Conservation (phyloP, 1,140 invertebrate genomes). For the Papilio polytes region DNA sequence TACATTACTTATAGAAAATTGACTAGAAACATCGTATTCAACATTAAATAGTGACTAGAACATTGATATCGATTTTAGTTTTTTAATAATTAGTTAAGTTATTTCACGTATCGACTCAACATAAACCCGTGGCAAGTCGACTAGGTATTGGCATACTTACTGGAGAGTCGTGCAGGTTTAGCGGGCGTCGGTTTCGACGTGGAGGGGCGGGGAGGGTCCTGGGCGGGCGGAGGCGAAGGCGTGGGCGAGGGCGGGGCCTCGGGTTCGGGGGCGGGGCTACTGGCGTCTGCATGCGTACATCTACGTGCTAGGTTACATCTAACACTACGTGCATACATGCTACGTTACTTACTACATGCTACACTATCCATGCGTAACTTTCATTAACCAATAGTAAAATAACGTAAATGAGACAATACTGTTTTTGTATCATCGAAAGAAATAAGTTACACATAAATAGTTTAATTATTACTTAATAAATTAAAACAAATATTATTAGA, state of each 20-base stretch:
- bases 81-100: neutral
- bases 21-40: neutral
- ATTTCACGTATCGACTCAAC: neutral
- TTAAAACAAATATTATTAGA: neutral
- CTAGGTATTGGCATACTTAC: slow-evolving; percentile 61
- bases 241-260: slow-evolving; percentile 42
- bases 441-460: neutral
- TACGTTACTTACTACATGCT: slow-evolving; percentile 56
- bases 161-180: slow-evolving; percentile 76
- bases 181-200: slow-evolving; percentile 71
- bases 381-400: neutral
- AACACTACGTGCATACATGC: slow-evolving; percentile 70
- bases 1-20: too few relatives aligned
- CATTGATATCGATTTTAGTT: neutral
- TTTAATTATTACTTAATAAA: neutral
- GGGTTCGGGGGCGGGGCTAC: slow-evolving; percentile 49
- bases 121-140: neutral
- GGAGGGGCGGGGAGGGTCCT: slow-evolving; percentile 55
- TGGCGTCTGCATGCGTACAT: slow-evolving; percentile 75
- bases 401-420: neutral
- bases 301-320: slow-evolving; percentile 78
- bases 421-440: neutral
- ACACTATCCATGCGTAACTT: slow-evolving; percentile 46
- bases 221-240: slow-evolving; percentile 40
- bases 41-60: neutral